A percentile compares a stretch with the other conserved stretches of the same genome.
Conservation (phyloP, 1,140 invertebrate genomes). For the Brachionus koreanus region DNA sequence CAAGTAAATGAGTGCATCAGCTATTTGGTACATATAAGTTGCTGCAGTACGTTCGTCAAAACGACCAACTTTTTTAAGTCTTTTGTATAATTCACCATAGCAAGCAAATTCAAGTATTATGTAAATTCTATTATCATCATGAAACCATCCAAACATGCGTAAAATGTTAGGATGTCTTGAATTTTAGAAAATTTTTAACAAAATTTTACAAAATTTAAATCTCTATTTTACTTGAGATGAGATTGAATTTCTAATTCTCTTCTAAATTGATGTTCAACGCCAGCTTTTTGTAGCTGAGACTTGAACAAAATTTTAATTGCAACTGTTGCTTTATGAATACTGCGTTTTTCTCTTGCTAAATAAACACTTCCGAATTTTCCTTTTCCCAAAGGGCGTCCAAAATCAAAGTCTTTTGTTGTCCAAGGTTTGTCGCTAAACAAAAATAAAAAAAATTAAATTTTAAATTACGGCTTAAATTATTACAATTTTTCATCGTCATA, state of each 20-base stretch:
- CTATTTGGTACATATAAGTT: constrained; percentile 76
- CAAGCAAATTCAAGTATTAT: constrained; percentile 86
- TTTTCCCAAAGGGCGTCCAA: constrained; percentile 85
- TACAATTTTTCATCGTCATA: constrained; percentile 33
- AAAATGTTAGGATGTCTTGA: constrained; percentile 85
- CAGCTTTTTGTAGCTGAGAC: constrained; percentile 76
- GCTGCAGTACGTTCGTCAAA: constrained; percentile 56
- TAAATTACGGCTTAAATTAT: background rate
- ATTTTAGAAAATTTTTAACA: background rate
- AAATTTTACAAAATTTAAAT: background rate
- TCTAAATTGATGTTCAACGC: constrained; percentile 86
- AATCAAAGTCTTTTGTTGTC: constrained; percentile 81
- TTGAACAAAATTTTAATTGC: constrained; percentile 66
- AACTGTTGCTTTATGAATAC: constrained; percentile 26
- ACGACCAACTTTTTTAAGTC: constrained; percentile 61
- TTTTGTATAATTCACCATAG: constrained; percentile 76
- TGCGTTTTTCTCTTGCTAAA: constrained; percentile 81
- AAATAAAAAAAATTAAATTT: background rate
- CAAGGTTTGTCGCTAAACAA: background rate
- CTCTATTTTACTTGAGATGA: constrained; percentile 62
- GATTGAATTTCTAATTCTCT: constrained; percentile 88
- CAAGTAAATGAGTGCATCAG: constrained; percentile 85
- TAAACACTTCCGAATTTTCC: constrained; percentile 99
- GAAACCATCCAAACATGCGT: constrained; percentile 81
- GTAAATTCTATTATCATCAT: constrained; percentile 81